Conservation (phyloP, 2,888 invertebrate species). For the Synanthedon formicaeformis region DNA sequence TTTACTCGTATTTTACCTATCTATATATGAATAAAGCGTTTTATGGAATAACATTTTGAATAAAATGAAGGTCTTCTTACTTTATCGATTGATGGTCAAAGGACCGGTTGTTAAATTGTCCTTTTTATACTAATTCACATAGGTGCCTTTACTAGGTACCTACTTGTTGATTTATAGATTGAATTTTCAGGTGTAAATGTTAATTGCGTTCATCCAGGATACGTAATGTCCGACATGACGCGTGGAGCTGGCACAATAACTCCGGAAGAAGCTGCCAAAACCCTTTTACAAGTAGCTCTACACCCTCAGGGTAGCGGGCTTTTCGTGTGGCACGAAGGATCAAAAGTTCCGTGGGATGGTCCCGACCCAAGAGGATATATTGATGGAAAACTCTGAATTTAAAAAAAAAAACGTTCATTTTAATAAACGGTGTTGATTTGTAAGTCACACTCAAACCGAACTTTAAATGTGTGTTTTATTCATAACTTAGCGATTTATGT, state of each 20-base stretch:
- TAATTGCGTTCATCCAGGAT: conserved; percentile 57
- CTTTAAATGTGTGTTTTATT: no score
- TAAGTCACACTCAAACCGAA: no score
- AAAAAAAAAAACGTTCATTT: no score
- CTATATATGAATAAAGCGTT: no score
- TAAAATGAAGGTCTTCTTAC: no score
- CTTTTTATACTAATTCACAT: background rate
- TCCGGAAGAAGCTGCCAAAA: conserved; percentile 31
- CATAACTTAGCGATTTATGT: background rate
- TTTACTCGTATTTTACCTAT: no score
- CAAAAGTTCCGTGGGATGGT: conserved; percentile 45
- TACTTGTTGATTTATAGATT: background rate
- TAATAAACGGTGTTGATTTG: no score
- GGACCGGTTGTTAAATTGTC: background rate
- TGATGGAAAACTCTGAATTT: conserved; percentile 23
- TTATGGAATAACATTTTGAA: no score
- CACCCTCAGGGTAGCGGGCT: conserved; percentile 23
- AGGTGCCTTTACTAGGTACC: background rate
- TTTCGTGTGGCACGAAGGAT: conserved; percentile 46
- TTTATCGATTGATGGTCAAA: no score
- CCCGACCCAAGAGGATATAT: conserved; percentile 46
- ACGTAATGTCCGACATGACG: conserved; percentile 58
- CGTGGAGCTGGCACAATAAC: conserved; percentile 35
- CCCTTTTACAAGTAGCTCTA: conserved; percentile 25
- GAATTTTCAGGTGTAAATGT: conserved; percentile 34